Evolutionary conservation across 30 jellyfish, hydroid and myxozoan genomes (phyloP).

Genomic region (Cassiopea xamachana): DNA sequence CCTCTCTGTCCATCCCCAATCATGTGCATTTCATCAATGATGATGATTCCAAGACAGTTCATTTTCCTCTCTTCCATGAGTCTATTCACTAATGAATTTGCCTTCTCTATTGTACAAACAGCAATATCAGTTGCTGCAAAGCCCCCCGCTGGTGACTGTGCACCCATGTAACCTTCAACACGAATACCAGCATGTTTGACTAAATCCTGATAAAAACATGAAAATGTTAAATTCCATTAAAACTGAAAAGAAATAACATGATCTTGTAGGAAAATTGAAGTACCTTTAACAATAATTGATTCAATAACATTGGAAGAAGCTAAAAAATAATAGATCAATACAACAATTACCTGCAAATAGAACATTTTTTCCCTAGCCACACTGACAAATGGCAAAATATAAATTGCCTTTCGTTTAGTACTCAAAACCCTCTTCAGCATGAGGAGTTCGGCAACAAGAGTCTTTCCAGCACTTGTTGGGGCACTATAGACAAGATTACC

Average conservation of each 20-base stretch:
- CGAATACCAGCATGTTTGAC: slow-evolving; percentile 81
- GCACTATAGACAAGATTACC: slow-evolving; percentile 95
- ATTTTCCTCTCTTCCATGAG: slow-evolving; percentile 86
- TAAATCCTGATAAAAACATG: slow-evolving; percentile 27
- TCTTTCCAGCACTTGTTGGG: slow-evolving; percentile 98
- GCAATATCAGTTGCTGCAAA: slow-evolving; percentile 84
- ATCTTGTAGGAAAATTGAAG: too few relatives aligned
- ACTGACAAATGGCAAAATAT: slow-evolving; percentile 94
- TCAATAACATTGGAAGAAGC: too few relatives aligned
- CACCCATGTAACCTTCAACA: slow-evolving; percentile 93
- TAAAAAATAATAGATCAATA: neutral
- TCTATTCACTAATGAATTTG: slow-evolving; percentile 86
- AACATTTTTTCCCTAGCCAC: slow-evolving; percentile 94
- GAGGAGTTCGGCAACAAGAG: slow-evolving; percentile 93
- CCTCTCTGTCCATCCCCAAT: slow-evolving; percentile 94
- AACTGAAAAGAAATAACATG: too few relatives aligned
- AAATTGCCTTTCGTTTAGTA: slow-evolving; percentile 83
- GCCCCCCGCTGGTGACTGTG: slow-evolving; percentile 90
- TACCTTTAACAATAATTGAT: too few relatives aligned
- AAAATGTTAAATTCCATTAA: neutral
- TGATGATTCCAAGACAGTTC: slow-evolving; percentile 66
- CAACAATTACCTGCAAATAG: slow-evolving; percentile 69
- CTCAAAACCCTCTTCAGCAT: slow-evolving; percentile 83
- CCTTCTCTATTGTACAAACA: slow-evolving; percentile 95
- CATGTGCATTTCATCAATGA: slow-evolving; percentile 96